phyloP scores from a whole-genome alignment of 1,140 invertebrate genomes.

The Prorops nasuta region DNA sequence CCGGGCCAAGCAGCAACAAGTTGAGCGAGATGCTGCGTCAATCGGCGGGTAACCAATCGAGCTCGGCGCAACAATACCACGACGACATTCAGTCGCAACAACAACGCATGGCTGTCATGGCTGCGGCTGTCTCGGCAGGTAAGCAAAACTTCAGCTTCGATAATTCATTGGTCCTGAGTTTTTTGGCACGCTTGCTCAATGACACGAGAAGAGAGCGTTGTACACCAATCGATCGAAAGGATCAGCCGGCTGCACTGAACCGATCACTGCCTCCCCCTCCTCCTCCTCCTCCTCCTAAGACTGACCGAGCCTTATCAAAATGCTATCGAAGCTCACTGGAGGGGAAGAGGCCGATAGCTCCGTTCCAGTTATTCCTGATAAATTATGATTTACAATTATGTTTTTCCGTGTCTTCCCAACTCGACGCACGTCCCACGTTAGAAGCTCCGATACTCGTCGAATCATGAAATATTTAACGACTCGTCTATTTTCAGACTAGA shows the following conservation, averaged over 20 bases:
- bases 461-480: not conserved
- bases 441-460: not conserved
- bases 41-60: conserved; percentile 54
- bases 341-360: conserved; percentile 58
- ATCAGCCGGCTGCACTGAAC: too few species aligned
- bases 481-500: too few species aligned
- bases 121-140: conserved; percentile 67
- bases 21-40: conserved; percentile 67
- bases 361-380: conserved; percentile 39
- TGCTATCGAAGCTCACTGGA: not conserved
- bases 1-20: conserved; percentile 61
- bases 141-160: conserved; percentile 19
- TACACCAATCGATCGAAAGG: conserved; percentile 3
- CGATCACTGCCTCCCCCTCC: too few species aligned
- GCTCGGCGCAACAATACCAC: conserved; percentile 63
- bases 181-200: too few species aligned
- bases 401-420: conserved; percentile 9
- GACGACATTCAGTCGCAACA: conserved; percentile 70
- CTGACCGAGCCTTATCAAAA: too few species aligned
- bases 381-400: conserved; percentile 26
- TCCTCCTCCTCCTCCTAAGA: too few species aligned
- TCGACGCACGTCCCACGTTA: not conserved
- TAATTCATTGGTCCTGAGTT: too few species aligned
- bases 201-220: not conserved
- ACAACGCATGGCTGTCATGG: conserved; percentile 74